Base-by-base conservation (phyloP, 2,888 invertebrate genomes). In the Pristionchus fissidentatus region DNA sequence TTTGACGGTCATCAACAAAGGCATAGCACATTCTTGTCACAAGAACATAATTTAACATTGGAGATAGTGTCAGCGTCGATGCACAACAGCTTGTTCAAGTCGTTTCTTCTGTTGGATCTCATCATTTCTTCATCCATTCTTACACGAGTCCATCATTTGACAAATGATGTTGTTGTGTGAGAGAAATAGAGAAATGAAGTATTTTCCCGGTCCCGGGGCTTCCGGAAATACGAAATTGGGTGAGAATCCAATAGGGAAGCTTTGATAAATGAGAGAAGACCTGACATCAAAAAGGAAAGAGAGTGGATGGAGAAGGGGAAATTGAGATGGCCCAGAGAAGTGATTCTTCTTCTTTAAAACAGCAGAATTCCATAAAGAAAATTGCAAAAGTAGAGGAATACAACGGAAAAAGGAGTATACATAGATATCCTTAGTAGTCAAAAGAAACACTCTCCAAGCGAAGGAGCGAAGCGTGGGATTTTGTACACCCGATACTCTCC, bases 71-170 rank as follows among this genome's bases (percentile, higher is more conserved):
- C 32, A 7, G 29, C 57, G 57, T 8, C 26, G 26, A 29, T 3
- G 29, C 57, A 29, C 26, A 60, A 29, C 29, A 60, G 57, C 57
- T 15, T 46, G 46, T 46, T 10, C 46, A 7, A 46, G 46, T 46
- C 46, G 46, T 46, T 46, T 46, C 46, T 15, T 15, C 46, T 46
- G 46, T 7, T 15, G 7, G 46, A 15, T 46, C 70, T 70, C 70
- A 70, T 70, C 70, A 70, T 41, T 70, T 70, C 70, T 70, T 70
- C 70, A 70, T 70, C 38, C 70, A 70, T 70, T 70, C 70, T 70
- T 70, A 70, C 70, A 70, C 70, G 70, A 38, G 38, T 26, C 70
- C 22, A 70, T n/a, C n/a, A 22, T n/a, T 26, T 70, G 70, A 70
- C 41, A 38, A 66, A 66, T 66, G 66, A 70, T 4, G 3, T 52